Evolutionary conservation across 2,888 invertebrate species (phyloP).

Genomic region (Protodeltote pygarga): DNA sequence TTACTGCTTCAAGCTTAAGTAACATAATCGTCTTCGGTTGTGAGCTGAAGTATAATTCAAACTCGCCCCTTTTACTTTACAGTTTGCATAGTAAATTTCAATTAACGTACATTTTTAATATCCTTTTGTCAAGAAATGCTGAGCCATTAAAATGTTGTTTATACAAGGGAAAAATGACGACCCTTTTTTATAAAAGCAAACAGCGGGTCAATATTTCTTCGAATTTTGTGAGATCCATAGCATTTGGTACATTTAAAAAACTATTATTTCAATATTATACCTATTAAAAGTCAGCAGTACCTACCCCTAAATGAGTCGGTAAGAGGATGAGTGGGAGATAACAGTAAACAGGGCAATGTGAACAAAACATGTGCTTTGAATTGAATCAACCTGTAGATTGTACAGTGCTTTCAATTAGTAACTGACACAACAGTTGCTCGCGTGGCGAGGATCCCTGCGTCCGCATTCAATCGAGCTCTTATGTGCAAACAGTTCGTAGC

Average conservation of each 20-base stretch:
- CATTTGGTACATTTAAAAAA: too few relatives aligned
- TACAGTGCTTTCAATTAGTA: too few relatives aligned
- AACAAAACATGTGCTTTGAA: conserved; percentile 15
- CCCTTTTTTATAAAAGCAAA: not conserved
- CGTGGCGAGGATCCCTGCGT: too few relatives aligned
- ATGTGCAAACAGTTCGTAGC: conserved; percentile 3
- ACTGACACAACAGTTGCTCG: too few relatives aligned
- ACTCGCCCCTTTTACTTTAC: not conserved
- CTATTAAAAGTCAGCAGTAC: too few relatives aligned
- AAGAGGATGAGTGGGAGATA: conserved; percentile 1
- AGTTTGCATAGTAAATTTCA: not conserved
- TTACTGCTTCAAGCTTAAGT: too few relatives aligned
- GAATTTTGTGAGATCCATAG: not conserved
- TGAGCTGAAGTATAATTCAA: too few relatives aligned
- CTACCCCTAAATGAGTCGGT: too few relatives aligned
- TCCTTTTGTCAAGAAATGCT: not conserved
- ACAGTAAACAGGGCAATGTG: conserved; percentile 1
- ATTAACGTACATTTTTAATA: not conserved
- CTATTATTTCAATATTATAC: too few relatives aligned
- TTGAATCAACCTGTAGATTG: too few relatives aligned
- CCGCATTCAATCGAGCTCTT: too few relatives aligned
- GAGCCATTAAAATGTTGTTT: not conserved
- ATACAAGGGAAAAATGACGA: not conserved
- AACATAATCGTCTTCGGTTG: too few relatives aligned
- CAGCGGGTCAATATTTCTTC: not conserved